These are phyloP conservation scores for human DNA, from an alignment of 2,113 vertebrate genomes.

Conservation along the genomic window DNA sequence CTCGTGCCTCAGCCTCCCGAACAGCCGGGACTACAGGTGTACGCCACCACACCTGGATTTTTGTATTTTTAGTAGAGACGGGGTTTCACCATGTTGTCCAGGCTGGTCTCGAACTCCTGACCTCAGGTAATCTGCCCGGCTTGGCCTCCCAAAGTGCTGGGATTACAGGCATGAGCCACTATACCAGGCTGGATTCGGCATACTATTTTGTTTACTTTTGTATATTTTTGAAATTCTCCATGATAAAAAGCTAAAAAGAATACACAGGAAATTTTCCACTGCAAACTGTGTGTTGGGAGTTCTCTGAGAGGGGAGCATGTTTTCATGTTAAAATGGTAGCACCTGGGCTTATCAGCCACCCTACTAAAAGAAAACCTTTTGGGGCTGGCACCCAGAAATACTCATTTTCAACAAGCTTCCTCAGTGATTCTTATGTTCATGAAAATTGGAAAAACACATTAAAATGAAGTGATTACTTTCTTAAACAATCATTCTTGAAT, in stretches of 20 bases:
- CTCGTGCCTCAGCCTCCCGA: no score
- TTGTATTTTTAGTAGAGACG: no score
- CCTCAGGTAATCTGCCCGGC: no score
- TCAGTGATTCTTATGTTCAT: neutral
- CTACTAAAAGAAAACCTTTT: neutral
- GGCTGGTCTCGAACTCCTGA: no score
- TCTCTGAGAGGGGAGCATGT: neutral
- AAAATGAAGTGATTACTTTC: conserved; percentile 37
- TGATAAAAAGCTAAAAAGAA: neutral
- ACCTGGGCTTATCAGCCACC: neutral
- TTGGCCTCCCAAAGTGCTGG: no score
- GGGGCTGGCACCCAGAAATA: neutral
- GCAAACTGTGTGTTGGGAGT: neutral
- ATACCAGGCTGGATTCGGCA: neutral
- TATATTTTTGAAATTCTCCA: neutral
- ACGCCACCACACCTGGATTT: no score
- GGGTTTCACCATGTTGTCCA: no score
- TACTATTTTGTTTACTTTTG: neutral
- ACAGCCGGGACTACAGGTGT: no score
- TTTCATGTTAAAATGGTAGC: conserved; percentile 17
- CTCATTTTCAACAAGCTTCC: neutral
- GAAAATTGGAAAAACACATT: conserved; percentile 32
- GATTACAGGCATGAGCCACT: no score
- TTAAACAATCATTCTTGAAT: conserved; percentile 56
- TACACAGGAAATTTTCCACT: neutral